Percentiles rank a stretch among this genome's conserved stretches.
These are phyloP conservation scores for Myotis davidii DNA, from an alignment of 2,113 vertebrate species.

Conservation along the genomic window DNA sequence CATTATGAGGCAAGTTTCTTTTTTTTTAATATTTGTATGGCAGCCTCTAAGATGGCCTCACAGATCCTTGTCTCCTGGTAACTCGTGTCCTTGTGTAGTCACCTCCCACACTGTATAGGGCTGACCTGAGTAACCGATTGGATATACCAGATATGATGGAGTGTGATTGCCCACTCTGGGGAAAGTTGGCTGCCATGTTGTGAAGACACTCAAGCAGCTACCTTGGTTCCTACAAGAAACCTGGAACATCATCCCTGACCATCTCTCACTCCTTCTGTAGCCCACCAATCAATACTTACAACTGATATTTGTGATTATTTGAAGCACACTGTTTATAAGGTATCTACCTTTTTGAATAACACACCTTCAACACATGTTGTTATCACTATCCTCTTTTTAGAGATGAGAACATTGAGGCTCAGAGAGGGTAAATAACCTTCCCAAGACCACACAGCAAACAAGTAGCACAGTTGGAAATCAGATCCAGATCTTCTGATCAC, in stretches of 20 bases:
- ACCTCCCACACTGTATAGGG: background rate
- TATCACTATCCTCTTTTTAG: background rate
- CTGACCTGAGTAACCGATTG: background rate
- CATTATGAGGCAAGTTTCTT: background rate
- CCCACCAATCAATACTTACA: background rate
- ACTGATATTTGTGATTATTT: background rate
- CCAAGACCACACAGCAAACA: constrained; percentile 36
- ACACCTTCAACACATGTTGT: background rate
- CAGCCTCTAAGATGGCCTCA: background rate
- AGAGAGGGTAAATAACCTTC: constrained; percentile 4
- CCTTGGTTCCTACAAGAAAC: background rate
- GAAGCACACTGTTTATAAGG: background rate
- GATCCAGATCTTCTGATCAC: background rate
- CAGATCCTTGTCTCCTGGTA: background rate
- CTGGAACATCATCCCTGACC: too few relatives aligned
- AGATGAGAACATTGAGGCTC: constrained; percentile 20
- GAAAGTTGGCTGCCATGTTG: background rate
- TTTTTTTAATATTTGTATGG: background rate
- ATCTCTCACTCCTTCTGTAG: background rate
- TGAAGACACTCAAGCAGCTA: background rate
- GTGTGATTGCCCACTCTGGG: background rate
- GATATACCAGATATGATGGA: background rate
- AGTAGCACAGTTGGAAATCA: background rate
- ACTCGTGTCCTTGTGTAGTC: background rate
- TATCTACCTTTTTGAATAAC: background rate